phyloP scores from a whole-genome alignment of 1,140 invertebrate genomes.

The Tetramorium parvispinum region DNA sequence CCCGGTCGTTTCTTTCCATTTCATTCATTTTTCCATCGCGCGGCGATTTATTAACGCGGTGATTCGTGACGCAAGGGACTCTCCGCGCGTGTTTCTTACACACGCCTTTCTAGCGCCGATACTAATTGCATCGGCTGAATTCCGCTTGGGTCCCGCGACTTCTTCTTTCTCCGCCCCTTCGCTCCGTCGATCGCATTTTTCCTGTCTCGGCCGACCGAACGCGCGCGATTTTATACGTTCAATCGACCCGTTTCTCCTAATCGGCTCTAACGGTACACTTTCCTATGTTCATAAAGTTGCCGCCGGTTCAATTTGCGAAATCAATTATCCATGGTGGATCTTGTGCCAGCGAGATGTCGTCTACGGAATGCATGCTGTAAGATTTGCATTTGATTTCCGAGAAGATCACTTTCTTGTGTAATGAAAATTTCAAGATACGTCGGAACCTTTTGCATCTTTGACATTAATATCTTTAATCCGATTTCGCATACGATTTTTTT shows the following conservation, averaged over 20 bases:
- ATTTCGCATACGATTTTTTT: neutral
- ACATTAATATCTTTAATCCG: neutral
- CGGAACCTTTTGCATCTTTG: neutral
- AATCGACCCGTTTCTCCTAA: conserved; percentile 44
- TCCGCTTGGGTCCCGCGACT: conserved; percentile 41
- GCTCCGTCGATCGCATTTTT: conserved; percentile 46
- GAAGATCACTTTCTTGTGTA: conserved; percentile 5
- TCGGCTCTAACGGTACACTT: conserved; percentile 48
- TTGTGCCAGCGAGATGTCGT: neutral
- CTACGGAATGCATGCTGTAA: neutral
- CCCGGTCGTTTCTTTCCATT: neutral
- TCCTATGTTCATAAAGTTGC: neutral
- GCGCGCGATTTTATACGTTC: conserved; percentile 48
- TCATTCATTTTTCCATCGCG: neutral
- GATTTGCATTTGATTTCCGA: neutral
- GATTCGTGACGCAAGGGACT: neutral
- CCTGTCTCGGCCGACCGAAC: conserved; percentile 32
- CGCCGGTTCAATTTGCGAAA: conserved; percentile 26
- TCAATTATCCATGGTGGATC: conserved; percentile 23
- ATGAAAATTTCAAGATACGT: too few relatives aligned
- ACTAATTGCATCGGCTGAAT: conserved; percentile 62
- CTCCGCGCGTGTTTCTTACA: conserved; percentile 44
- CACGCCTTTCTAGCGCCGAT: conserved; percentile 46
- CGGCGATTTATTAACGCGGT: conserved; percentile 24
- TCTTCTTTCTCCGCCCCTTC: conserved; percentile 40